Evolutionary conservation across 2,888 invertebrate species (phyloP).

Genomic region (Microchrysa polita): DNA sequence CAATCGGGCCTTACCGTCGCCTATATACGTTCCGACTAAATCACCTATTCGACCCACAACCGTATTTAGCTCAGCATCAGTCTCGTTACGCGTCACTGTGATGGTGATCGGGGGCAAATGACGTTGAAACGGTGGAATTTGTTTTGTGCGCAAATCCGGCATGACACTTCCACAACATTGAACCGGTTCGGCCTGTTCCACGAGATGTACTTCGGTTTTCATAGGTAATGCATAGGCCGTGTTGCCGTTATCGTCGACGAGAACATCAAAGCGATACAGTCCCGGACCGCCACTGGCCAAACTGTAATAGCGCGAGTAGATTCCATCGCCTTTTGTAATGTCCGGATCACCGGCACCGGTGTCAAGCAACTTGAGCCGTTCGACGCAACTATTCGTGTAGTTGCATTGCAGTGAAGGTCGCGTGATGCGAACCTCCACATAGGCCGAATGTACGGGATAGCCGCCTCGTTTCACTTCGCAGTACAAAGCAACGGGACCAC

Average conservation of each 20-base stretch:
- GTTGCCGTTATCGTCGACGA: conserved; percentile 67
- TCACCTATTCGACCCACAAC: conserved; percentile 67
- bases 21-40: conserved; percentile 57
- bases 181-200: conserved; percentile 41
- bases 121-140: conserved; percentile 67
- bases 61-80: conserved; percentile 50
- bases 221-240: conserved; percentile 66
- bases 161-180: conserved; percentile 68
- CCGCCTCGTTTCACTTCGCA: conserved; percentile 68
- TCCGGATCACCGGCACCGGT: conserved; percentile 74
- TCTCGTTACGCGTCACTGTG: conserved; percentile 62
- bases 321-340: conserved; percentile 71
- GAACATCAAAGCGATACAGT: conserved; percentile 66
- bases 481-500: conserved; percentile 66
- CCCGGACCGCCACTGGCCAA: conserved; percentile 64
- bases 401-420: conserved; percentile 56
- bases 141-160: conserved; percentile 62
- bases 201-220: conserved; percentile 45
- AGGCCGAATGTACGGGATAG: conserved; percentile 68
- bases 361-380: conserved; percentile 67
- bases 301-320: conserved; percentile 72
- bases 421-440: conserved; percentile 67
- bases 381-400: conserved; percentile 55
- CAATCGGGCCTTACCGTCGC: conserved; percentile 66
- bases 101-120: conserved; percentile 66